These are phyloP conservation scores for Centropus bengalensis DNA, from an alignment of 2,113 vertebrate genomes.

Conservation along the genomic window DNA sequence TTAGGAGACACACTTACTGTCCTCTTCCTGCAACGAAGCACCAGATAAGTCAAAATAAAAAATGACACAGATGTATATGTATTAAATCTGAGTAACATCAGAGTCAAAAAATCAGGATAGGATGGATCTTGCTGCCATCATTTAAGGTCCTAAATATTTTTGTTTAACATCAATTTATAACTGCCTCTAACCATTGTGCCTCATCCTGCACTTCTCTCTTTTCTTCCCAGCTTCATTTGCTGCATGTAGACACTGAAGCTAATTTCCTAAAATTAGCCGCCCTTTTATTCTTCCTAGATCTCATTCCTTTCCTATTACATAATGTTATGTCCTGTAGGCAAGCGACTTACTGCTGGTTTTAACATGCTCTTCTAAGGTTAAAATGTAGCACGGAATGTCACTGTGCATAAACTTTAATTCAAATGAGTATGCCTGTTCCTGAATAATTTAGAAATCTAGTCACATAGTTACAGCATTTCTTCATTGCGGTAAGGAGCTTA, in stretches of 20 bases:
- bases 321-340: not conserved
- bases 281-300: not conserved
- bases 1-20: not conserved
- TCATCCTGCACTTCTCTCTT: accelerated
- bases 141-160: not conserved
- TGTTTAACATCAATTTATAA: not conserved
- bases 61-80: not conserved
- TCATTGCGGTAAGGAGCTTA: not conserved
- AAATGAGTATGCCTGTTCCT: not conserved
- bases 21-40: not conserved
- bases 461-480: not conserved
- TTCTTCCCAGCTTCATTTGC: not conserved
- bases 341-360: accelerated
- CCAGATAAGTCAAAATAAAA: not conserved
- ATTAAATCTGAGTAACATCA: not conserved
- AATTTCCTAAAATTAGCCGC: not conserved
- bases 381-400: not conserved
- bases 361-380: not conserved
- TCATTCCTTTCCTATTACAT: not conserved
- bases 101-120: not conserved
- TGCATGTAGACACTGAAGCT: not conserved
- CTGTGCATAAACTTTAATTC: not conserved
- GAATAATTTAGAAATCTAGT: not conserved
- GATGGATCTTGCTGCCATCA: not conserved
- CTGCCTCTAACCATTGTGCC: not conserved